Evolutionary conservation across 2,113 vertebrate genomes (phyloP), one percentile per base, ranked within the genome.

Genomic region (Sylvietta virens): DNA sequence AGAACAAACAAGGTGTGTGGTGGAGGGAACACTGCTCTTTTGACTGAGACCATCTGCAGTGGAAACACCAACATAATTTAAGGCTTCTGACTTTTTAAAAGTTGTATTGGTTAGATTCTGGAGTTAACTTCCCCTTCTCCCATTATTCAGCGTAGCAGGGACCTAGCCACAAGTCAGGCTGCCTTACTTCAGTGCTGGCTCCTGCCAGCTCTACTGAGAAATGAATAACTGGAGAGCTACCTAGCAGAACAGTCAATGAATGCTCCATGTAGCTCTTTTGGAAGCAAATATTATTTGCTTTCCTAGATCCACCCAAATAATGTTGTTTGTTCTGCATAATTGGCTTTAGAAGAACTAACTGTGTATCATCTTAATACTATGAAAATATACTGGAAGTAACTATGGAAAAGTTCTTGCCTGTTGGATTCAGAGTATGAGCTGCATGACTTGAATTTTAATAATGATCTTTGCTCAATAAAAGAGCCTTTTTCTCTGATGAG

Each of bases 371-470:
- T 71, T 48, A 90, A 80, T 57, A 44, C 24, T 35, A 61, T 24
- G 44, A 69, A 86, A 73, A 35, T 61, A 13, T 78, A 62, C 69
- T 65, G 48, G 26, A 23, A 73, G 62, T 73, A 95, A 81, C 85
- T 73, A 30, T 9, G 71, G 79, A 73, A 73, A 80, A 83, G 69
- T 86, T 88, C 51, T 71, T 90, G 81, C 42, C 26, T 78, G 27
- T 51, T 85, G 58, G 42, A 77, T 82, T 95, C 2, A 2, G 40
- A 48, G 19, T 35, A 23, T 69, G 54, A 90, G 31, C 50, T 77
- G 30, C 60, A 45, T 88, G 87, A 91, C 79, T 86, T 81, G 87
- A 92, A 95, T 92, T 82, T 88, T 83, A 95, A 85, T 82, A 62
- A 44, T 50, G 4, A 44, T 58, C 37, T 80, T 83, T 58, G 56